These are phyloP conservation scores for Calliopum simillimum DNA, from an alignment of 2,888 invertebrate species.

Conservation along the genomic window DNA sequence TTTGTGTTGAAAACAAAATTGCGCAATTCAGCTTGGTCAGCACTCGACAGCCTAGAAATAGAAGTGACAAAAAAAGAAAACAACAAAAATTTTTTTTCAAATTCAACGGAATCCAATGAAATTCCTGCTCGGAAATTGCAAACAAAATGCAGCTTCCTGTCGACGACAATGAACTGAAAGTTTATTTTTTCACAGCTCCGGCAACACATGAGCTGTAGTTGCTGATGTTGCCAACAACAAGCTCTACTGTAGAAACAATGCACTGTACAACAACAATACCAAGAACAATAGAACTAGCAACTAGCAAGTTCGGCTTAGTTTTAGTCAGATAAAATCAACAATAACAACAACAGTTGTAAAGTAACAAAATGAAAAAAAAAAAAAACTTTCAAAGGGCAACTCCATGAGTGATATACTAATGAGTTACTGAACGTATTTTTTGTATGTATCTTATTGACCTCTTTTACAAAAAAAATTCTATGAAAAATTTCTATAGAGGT, in stretches of 20 bases:
- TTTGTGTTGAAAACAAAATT: no score
- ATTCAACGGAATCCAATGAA: conserved; percentile 19
- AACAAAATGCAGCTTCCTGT: conserved; percentile 65
- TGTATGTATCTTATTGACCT: no score
- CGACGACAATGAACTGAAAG: conserved; percentile 51
- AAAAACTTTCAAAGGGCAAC: not conserved
- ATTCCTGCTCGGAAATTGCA: conserved; percentile 60
- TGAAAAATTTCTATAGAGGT: no score
- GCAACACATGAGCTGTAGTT: not conserved
- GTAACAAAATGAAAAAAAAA: conserved; percentile 1
- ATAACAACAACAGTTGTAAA: not conserved
- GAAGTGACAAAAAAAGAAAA: not conserved
- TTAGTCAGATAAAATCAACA: not conserved
- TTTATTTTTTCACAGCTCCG: conserved; percentile 1
- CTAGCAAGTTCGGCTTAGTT: not conserved
- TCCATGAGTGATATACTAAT: no score
- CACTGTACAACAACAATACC: not conserved
- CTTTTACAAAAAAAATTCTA: no score
- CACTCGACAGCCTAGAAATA: no score
- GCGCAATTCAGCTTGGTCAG: no score
- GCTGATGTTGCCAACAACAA: not conserved
- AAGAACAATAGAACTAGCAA: not conserved
- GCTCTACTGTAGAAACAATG: no score
- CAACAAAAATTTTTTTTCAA: not conserved
- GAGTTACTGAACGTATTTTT: no score